Evolutionary conservation across 2,113 vertebrate genomes (phyloP).

Genomic region (Oreochromis aureus): DNA sequence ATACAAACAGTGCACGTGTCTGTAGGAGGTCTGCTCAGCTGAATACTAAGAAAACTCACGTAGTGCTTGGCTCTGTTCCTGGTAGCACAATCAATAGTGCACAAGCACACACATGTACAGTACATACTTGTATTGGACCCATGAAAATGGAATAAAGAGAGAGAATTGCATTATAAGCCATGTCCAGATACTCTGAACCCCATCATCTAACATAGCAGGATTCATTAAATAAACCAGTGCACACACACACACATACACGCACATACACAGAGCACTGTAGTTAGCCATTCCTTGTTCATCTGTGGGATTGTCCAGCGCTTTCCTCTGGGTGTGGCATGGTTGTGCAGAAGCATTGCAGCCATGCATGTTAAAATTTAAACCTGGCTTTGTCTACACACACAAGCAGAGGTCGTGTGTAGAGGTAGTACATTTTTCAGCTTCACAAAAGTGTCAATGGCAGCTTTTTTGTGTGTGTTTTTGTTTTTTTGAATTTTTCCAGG

Average conservation of each 20-base stretch:
- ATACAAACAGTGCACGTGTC: not conserved
- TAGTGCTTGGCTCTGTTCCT: constrained; percentile 22
- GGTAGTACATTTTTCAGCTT: not conserved
- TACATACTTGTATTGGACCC: constrained; percentile 4
- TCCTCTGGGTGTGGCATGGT: constrained; percentile 28
- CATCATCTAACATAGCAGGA: constrained; percentile 16
- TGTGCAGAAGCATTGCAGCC: not conserved
- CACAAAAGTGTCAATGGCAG: not conserved
- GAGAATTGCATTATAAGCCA: constrained; percentile 46
- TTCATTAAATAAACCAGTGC: constrained; percentile 19
- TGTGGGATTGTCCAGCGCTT: constrained; percentile 3
- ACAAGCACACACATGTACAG: not conserved
- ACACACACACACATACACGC: not conserved
- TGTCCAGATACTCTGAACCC: constrained; percentile 42
- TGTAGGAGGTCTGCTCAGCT: constrained; percentile 7
- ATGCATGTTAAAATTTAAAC: not conserved
- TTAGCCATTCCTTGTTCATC: not conserved
- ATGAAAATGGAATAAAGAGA: constrained; percentile 38
- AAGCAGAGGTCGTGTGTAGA: not conserved
- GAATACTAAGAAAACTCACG: not conserved
- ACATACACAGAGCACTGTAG: not conserved
- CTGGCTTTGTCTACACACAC: not conserved
- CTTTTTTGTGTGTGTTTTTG: not conserved
- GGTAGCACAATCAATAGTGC: constrained; percentile 39
- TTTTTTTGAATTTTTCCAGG: not conserved